phyloP scores from a whole-genome alignment of 1,140 invertebrate genomes.

The Metaphire vulgaris region DNA sequence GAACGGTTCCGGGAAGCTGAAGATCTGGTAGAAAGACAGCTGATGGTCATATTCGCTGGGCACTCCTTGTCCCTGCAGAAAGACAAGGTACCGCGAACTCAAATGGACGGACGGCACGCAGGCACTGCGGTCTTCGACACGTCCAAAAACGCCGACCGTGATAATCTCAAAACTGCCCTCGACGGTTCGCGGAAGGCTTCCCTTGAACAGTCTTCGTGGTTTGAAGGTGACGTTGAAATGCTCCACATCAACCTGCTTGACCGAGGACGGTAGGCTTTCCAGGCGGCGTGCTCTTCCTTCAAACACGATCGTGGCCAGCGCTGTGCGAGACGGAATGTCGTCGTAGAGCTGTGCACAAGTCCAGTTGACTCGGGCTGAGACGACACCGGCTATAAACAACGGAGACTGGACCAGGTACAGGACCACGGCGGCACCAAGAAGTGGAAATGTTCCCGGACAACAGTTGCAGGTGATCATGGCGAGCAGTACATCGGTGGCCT shows the following conservation, averaged over 20 bases:
- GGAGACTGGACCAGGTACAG: too few species aligned
- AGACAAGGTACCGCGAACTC: slow-evolving; percentile 7
- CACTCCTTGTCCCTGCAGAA: background rate
- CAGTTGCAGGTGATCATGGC: too few species aligned
- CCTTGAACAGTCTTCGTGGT: slow-evolving; percentile 1
- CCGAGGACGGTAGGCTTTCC: slow-evolving; percentile 8
- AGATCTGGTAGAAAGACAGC: slow-evolving; percentile 13
- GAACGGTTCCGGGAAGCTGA: background rate
- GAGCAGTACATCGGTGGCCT: too few species aligned
- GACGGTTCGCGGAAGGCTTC: background rate
- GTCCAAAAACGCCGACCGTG: slow-evolving; percentile 9
- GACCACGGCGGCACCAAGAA: too few species aligned
- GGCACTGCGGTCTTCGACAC: background rate
- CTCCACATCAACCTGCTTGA: background rate
- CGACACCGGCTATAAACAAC: too few species aligned
- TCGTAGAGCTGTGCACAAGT: slow-evolving; percentile 1
- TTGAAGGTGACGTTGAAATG: slow-evolving; percentile 25
- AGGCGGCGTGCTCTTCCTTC: slow-evolving; percentile 23
- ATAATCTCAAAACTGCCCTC: background rate
- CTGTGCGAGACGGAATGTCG: slow-evolving; percentile 3
- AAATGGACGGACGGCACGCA: slow-evolving; percentile 15
- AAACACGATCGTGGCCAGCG: background rate
- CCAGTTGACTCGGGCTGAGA: background rate
- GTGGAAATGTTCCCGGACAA: too few species aligned
- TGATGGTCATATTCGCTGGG: background rate